phyloP scores from a whole-genome alignment of 1,140 invertebrate species.

The Apocrypta bakeri region DNA sequence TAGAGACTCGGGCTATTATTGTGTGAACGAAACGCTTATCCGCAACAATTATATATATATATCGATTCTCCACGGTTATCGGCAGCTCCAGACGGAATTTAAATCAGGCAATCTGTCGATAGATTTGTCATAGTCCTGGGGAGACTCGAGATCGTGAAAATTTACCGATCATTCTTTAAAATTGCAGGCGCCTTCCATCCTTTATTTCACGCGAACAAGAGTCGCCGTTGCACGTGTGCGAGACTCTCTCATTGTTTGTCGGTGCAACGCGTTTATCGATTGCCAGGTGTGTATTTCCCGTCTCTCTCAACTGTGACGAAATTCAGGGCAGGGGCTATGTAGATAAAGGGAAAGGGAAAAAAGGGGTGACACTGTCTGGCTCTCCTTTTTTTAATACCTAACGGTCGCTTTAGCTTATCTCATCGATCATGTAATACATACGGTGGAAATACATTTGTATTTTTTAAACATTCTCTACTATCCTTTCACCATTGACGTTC shows the following conservation, averaged over 20 bases:
- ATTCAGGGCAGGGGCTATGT: background rate
- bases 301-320: constrained; percentile 43
- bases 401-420: background rate
- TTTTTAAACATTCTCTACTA: background rate
- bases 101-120: constrained; percentile 45
- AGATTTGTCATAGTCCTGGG: constrained; percentile 24
- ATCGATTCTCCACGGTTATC: background rate
- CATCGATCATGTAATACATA: too few relatives aligned
- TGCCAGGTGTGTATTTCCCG: constrained; percentile 42
- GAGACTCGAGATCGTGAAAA: constrained; percentile 3
- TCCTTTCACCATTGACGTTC: background rate
- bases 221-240: background rate
- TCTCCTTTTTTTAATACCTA: background rate
- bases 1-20: constrained; percentile 14
- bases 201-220: background rate
- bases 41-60: background rate
- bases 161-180: constrained; percentile 25
- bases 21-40: constrained; percentile 37
- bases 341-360: background rate
- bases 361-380: constrained; percentile 19
- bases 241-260: constrained; percentile 2
- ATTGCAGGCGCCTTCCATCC: background rate
- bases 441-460: too few relatives aligned
- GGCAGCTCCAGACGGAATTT: constrained; percentile 26
- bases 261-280: background rate